A percentile compares a stretch with the other conserved stretches of the same genome.
Conservation (phyloP, 2,113 vertebrate genomes). For the Zapornia atra region DNA sequence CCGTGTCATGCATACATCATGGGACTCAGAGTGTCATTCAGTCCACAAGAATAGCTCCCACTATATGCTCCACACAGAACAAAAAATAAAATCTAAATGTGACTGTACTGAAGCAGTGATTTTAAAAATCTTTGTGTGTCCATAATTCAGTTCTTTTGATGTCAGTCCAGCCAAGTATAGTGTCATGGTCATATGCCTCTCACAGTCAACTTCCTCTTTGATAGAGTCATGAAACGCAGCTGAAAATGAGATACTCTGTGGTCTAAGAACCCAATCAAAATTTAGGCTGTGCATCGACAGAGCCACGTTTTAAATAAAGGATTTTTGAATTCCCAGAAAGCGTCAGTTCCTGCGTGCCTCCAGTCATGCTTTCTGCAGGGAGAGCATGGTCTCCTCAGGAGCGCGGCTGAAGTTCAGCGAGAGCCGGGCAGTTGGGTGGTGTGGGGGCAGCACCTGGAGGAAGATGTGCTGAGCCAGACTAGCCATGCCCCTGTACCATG, state of each 20-base stretch:
- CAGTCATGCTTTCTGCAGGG: neutral
- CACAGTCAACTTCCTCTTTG: constrained; percentile 20
- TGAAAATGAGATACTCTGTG: neutral
- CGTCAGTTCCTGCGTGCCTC: accelerated
- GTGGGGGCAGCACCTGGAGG: accelerated
- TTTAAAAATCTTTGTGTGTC: neutral
- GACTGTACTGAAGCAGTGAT: neutral
- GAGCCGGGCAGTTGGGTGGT: neutral
- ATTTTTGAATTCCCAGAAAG: neutral
- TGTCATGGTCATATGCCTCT: constrained; percentile 17
- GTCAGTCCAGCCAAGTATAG: neutral
- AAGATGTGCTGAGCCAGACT: accelerated
- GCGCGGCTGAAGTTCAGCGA: neutral
- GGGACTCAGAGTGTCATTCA: neutral
- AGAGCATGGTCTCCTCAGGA: neutral
- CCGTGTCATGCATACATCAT: neutral
- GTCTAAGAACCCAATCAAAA: neutral
- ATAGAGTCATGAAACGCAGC: neutral
- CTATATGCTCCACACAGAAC: neutral
- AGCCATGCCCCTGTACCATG: neutral
- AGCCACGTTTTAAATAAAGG: neutral
- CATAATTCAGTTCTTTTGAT: constrained; percentile 32
- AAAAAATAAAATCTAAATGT: neutral
- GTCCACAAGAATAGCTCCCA: neutral
- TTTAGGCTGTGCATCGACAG: neutral